Evolutionary conservation across 2,113 vertebrate species (phyloP).

Genomic region (Gopherus flavomarginatus): DNA sequence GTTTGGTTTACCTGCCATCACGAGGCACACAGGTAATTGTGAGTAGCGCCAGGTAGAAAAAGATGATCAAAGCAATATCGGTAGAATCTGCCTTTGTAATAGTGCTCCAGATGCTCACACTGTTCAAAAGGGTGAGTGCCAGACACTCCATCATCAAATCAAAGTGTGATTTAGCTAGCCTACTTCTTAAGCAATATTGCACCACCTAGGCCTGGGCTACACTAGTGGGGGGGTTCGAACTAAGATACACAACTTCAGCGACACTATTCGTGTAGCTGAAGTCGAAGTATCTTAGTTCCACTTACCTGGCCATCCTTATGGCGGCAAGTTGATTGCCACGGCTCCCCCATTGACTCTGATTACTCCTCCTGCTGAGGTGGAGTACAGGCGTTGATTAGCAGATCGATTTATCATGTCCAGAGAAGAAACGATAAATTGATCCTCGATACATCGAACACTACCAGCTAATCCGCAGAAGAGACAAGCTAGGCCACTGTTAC

Average conservation of each 20-base stretch:
- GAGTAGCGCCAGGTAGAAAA: background rate
- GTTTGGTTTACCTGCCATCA: background rate
- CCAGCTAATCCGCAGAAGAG: background rate
- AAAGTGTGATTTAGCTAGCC: background rate
- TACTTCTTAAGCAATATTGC: background rate
- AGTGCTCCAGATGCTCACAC: background rate
- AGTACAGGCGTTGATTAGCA: too few species aligned
- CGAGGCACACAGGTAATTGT: background rate
- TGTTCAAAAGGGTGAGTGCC: background rate
- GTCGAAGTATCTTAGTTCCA: too few species aligned
- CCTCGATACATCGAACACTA: too few species aligned
- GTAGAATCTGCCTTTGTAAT: background rate
- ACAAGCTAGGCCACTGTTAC: background rate
- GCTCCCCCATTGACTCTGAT: too few species aligned
- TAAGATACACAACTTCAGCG: too few species aligned
- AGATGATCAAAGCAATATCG: background rate
- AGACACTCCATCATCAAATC: background rate
- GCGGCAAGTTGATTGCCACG: too few species aligned
- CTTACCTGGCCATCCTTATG: too few species aligned
- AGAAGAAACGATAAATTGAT: too few species aligned
- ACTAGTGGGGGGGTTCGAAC: too few species aligned
- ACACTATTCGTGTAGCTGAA: too few species aligned
- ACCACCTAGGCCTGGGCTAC: background rate
- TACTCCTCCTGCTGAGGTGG: too few species aligned
- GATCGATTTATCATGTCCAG: too few species aligned